Evolutionary conservation across 2,113 vertebrate genomes (phyloP).

Genomic region (Corydoras sp.): DNA sequence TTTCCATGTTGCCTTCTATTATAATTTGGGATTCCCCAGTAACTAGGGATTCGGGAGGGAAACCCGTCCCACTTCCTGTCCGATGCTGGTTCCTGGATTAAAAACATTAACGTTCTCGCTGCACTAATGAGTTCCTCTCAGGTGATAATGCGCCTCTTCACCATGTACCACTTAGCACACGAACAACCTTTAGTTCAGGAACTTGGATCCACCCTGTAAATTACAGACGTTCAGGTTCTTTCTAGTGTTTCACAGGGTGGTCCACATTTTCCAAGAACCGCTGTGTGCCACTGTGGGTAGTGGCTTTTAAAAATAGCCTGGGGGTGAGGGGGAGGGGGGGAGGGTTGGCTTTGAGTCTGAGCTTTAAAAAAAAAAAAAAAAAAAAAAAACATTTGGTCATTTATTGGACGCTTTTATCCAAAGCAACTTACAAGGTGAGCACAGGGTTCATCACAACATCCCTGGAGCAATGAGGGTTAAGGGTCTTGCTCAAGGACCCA

Average conservation of each 20-base stretch:
- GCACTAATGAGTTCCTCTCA: not conserved
- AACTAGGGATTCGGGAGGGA: not conserved
- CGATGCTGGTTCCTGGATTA: constrained; percentile 54
- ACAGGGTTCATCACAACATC: too few relatives aligned
- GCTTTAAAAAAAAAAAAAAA: too few relatives aligned
- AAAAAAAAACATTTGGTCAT: too few relatives aligned
- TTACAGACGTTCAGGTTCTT: constrained; percentile 4
- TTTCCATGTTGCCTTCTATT: not conserved
- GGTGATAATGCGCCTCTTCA: too few relatives aligned
- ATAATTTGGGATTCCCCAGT: constrained; percentile 16
- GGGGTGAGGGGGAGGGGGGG: not conserved
- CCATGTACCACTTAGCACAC: not conserved
- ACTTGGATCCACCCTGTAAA: constrained; percentile 22
- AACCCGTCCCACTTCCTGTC: constrained; percentile 43
- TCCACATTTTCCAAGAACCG: not conserved
- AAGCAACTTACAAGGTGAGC: too few relatives aligned
- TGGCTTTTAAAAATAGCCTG: constrained; percentile 12
- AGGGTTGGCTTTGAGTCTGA: too few relatives aligned
- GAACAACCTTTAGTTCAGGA: not conserved
- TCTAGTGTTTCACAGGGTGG: not conserved
- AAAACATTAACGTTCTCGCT: too few relatives aligned
- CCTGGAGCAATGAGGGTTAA: too few relatives aligned
- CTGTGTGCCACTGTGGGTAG: not conserved
- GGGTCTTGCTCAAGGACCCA: too few relatives aligned
- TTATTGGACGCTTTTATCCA: too few relatives aligned